Evolutionary conservation across 1,140 invertebrate genomes (phyloP).

Genomic region (Aphis craccivora): DNA sequence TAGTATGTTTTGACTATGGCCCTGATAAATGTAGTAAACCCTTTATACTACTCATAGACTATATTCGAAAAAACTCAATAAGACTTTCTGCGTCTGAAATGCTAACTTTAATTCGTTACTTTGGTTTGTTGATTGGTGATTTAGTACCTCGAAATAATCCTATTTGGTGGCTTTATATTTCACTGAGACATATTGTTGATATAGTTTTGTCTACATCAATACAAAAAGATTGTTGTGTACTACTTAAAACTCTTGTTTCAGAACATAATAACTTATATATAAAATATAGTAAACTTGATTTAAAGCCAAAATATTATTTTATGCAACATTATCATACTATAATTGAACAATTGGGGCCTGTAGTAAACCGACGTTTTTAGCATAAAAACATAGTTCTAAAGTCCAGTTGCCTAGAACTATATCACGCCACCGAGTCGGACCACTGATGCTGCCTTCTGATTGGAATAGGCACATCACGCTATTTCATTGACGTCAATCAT

Average conservation of each 20-base stretch:
- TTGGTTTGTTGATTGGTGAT: neutral
- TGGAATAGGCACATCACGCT: too few relatives aligned
- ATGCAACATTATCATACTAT: too few relatives aligned
- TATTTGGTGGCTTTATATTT: neutral
- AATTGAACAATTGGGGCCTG: neutral
- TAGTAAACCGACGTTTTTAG: too few relatives aligned
- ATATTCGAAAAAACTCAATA: neutral
- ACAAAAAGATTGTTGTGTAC: neutral
- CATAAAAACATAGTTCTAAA: too few relatives aligned
- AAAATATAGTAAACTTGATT: too few relatives aligned
- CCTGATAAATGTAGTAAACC: conserved; percentile 4
- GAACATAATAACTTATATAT: too few relatives aligned
- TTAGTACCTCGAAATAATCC: neutral
- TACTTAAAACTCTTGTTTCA: neutral
- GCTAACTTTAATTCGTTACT: neutral
- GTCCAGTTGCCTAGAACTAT: too few relatives aligned
- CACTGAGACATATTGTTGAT: neutral
- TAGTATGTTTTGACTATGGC: neutral
- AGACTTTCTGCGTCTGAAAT: neutral
- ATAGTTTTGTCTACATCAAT: neutral
- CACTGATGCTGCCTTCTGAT: too few relatives aligned
- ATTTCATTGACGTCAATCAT: too few relatives aligned
- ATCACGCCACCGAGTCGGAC: too few relatives aligned
- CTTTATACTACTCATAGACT: neutral
- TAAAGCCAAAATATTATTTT: too few relatives aligned